These are phyloP conservation scores for Drosophila kurseongensis DNA, from an alignment of 1,140 invertebrate genomes.

Conservation along the genomic window DNA sequence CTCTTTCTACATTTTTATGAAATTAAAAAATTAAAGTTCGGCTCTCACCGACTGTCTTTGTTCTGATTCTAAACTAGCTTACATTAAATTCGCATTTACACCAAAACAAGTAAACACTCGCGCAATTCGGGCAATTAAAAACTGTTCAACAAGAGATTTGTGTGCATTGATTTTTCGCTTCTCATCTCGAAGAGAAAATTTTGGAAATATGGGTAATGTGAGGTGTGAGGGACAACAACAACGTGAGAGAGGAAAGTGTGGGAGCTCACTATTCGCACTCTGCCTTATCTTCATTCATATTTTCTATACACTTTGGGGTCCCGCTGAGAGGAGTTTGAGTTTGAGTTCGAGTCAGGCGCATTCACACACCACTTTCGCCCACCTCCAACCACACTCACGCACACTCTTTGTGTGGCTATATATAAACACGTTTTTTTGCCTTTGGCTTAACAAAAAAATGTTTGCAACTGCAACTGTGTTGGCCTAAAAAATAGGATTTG, in stretches of 20 bases:
- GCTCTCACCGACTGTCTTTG: neutral
- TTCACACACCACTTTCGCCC: constrained; percentile 38
- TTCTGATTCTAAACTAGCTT: constrained; percentile 4
- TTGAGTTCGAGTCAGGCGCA: constrained; percentile 55
- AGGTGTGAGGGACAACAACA: constrained; percentile 29
- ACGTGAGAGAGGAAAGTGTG: constrained; percentile 16
- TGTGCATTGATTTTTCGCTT: constrained; percentile 65
- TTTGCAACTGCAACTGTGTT: constrained; percentile 24
- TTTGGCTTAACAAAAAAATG: constrained; percentile 40
- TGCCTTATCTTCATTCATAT: constrained; percentile 74
- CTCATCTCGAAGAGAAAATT: neutral
- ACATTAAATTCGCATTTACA: constrained; percentile 15
- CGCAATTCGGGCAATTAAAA: constrained; percentile 46
- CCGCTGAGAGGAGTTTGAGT: constrained; percentile 53
- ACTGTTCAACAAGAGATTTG: constrained; percentile 39
- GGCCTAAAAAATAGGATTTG: constrained; percentile 41
- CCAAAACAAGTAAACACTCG: constrained; percentile 2
- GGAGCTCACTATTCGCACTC: constrained; percentile 39
- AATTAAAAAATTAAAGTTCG: no score
- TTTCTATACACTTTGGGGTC: constrained; percentile 73
- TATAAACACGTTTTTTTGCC: constrained; percentile 62
- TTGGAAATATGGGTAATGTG: neutral
- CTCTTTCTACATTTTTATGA: neutral
- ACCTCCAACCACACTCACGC: constrained; percentile 18
- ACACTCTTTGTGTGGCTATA: constrained; percentile 42